A percentile compares a stretch with the other conserved stretches of the same genome.
Evolutionary conservation across 2,113 vertebrate genomes (phyloP).

Genomic region (Rafetus swinhoei): DNA sequence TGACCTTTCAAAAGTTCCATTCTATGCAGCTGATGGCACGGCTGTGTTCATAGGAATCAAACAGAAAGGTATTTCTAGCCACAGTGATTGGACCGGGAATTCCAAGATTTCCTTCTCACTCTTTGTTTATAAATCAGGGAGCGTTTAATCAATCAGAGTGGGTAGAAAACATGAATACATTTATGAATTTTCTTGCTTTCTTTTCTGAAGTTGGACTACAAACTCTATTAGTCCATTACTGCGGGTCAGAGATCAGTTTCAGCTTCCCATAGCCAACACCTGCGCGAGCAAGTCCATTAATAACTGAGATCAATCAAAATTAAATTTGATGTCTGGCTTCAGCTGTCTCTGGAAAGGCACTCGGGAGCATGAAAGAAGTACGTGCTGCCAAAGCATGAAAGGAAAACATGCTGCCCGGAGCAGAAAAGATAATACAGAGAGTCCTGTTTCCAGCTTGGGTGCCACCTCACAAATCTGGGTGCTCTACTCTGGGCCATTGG

Average conservation of each 20-base stretch:
- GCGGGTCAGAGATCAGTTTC: slow-evolving; percentile 68
- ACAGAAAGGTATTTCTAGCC: slow-evolving; percentile 67
- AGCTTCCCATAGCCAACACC: slow-evolving; percentile 64
- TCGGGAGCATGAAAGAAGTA: not conserved
- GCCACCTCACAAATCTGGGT: not conserved
- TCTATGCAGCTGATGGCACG: slow-evolving; percentile 73
- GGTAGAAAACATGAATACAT: slow-evolving; percentile 73
- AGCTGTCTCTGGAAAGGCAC: not conserved
- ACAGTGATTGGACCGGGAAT: slow-evolving; percentile 70
- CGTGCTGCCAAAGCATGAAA: not conserved
- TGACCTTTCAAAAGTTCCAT: slow-evolving; percentile 77
- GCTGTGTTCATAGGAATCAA: slow-evolving; percentile 62
- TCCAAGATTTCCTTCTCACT: slow-evolving; percentile 42
- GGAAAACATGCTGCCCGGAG: not conserved
- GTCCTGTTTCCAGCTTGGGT: not conserved
- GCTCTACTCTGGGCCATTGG: not conserved
- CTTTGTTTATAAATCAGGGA: slow-evolving; percentile 14
- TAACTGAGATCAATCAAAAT: slow-evolving; percentile 65
- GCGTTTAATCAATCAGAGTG: slow-evolving; percentile 76
- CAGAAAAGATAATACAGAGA: not conserved
- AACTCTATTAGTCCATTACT: slow-evolving; percentile 74
- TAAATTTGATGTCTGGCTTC: slow-evolving; percentile 64
- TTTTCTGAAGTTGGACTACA: slow-evolving; percentile 55
- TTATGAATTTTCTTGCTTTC: slow-evolving; percentile 64
- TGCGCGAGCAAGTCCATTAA: slow-evolving; percentile 73